These are phyloP conservation scores for Esperia sulphurella DNA, from an alignment of 2,888 invertebrate species.

Conservation along the genomic window DNA sequence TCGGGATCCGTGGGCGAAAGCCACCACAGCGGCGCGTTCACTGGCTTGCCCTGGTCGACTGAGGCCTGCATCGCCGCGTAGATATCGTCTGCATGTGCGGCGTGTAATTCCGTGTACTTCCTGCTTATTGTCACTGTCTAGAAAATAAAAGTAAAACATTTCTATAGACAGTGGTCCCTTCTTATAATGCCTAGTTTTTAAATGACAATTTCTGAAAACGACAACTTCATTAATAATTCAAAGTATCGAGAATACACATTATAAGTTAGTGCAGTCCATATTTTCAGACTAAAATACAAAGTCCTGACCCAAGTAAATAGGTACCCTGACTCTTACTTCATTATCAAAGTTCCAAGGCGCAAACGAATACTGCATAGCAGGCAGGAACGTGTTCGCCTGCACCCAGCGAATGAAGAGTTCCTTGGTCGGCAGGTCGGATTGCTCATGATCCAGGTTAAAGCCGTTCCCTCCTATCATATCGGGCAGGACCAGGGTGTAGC, in stretches of 20 bases:
- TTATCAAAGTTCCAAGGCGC: slow-evolving; percentile 89
- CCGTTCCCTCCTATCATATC: slow-evolving; percentile 89
- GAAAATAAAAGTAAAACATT: slow-evolving; percentile 19
- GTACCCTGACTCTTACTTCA: no score
- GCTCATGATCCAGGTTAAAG: slow-evolving; percentile 66
- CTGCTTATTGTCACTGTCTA: slow-evolving; percentile 82
- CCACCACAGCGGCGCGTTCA: slow-evolving; percentile 94
- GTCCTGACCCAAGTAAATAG: no score
- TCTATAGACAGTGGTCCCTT: no score
- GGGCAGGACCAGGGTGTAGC: slow-evolving; percentile 86
- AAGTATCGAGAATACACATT: no score
- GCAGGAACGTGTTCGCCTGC: slow-evolving; percentile 88
- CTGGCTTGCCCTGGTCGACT: slow-evolving; percentile 81
- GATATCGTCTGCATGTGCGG: slow-evolving; percentile 80
- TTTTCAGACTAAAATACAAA: no score
- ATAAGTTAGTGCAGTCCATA: no score
- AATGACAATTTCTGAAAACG: no score
- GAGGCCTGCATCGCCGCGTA: slow-evolving; percentile 80
- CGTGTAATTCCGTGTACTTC: slow-evolving; percentile 83
- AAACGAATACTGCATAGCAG: slow-evolving; percentile 88
- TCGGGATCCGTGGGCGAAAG: slow-evolving; percentile 82
- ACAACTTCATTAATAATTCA: no score
- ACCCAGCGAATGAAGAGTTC: slow-evolving; percentile 89
- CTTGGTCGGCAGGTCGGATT: slow-evolving; percentile 71
- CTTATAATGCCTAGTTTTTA: no score